phyloP scores from a whole-genome alignment of 2,888 invertebrate species.

The Enchytraeus crypticus region DNA sequence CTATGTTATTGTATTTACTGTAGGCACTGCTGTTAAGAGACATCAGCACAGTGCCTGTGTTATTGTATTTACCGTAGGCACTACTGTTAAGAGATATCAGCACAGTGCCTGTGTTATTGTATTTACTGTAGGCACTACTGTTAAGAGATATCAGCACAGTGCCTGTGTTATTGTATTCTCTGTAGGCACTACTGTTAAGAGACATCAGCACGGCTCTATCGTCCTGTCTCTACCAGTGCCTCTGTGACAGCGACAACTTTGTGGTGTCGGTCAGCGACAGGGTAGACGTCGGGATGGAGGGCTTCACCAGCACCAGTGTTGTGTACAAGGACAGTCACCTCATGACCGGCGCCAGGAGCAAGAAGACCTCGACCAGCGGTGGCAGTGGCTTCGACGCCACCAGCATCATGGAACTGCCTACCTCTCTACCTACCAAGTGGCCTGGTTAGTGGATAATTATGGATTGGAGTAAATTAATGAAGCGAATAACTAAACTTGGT shows the following conservation, averaged over 20 bases:
- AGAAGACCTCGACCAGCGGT: constrained; percentile 60
- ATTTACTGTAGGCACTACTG: too few relatives aligned
- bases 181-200: constrained; percentile 75
- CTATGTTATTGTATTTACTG: too few relatives aligned
- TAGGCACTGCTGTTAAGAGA: too few relatives aligned
- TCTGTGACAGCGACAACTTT: constrained; percentile 61
- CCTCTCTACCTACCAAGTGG: constrained; percentile 43
- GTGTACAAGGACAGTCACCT: constrained; percentile 58
- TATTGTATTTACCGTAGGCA: too few relatives aligned
- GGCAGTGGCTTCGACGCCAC: constrained; percentile 15
- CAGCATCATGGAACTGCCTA: constrained; percentile 37
- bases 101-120: too few relatives aligned
- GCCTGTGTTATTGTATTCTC: too few relatives aligned
- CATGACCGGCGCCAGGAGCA: constrained; percentile 57
- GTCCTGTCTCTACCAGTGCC: constrained; percentile 96
- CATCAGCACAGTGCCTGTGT: too few relatives aligned
- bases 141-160: too few relatives aligned
- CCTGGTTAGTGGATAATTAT: constrained; percentile 34
- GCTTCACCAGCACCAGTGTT: constrained; percentile 40
- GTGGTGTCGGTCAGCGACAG: constrained; percentile 37
- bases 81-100: too few relatives aligned
- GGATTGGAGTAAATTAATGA: too few relatives aligned
- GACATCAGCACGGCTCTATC: constrained; percentile 91
- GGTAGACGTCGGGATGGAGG: constrained; percentile 42
- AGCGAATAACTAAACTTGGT: too few relatives aligned